These are phyloP conservation scores for Podarcis muralis DNA, from an alignment of 2,113 vertebrate species.

Conservation along the genomic window DNA sequence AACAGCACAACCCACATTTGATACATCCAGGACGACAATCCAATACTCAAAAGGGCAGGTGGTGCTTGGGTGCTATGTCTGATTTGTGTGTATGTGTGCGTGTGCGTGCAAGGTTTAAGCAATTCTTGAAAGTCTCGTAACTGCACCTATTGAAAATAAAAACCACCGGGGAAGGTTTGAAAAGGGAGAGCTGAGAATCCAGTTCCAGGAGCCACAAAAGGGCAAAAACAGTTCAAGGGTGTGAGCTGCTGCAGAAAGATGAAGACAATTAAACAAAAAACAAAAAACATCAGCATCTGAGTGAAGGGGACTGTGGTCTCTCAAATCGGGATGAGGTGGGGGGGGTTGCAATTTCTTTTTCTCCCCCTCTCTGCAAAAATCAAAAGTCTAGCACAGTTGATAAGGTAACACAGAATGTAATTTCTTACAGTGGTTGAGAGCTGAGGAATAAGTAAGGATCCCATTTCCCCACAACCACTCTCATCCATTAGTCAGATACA, in stretches of 20 bases:
- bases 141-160: constrained; percentile 45
- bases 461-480: constrained; percentile 50
- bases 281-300: constrained; percentile 12
- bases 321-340: background rate
- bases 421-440: constrained; percentile 48
- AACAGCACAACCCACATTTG: constrained; percentile 58
- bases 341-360: background rate
- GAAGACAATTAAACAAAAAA: constrained; percentile 40
- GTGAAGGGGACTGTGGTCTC: constrained; percentile 15
- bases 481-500: constrained; percentile 52
- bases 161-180: constrained; percentile 28
- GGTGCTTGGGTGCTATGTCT: constrained; percentile 42
- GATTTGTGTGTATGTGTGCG: background rate
- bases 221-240: background rate
- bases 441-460: constrained; percentile 60
- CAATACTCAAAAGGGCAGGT: constrained; percentile 36
- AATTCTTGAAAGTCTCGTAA: constrained; percentile 57
- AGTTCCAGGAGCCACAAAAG: background rate
- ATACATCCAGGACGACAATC: background rate
- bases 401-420: constrained; percentile 23
- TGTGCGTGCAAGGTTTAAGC: constrained; percentile 8
- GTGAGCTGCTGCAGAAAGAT: constrained; percentile 28
- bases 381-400: constrained; percentile 51
- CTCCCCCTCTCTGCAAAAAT: background rate
- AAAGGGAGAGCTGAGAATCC: constrained; percentile 32